Base-by-base conservation (phyloP, 2,797 vertebrate species). In the Chaunax sp. region DNA sequence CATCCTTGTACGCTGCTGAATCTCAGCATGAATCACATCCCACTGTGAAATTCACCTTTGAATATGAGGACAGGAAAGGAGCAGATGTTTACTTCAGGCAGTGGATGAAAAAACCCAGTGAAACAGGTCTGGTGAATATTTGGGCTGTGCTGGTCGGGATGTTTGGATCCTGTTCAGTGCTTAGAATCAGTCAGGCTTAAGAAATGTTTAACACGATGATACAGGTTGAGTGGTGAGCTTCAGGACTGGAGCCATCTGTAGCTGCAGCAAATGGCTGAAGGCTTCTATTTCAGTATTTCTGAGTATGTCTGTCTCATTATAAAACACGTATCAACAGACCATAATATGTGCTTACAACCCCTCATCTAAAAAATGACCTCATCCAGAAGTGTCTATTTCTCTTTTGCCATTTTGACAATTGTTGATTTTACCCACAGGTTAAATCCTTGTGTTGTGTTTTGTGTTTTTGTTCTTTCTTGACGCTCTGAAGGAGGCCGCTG, bases 401-500 rank as follows among this genome's bases (percentile, higher is more conserved):
- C 0, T 60, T n/a, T 14, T 13, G 2, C 7, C 22, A 22, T 45
- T 18, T 47, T 58, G 18, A 44, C 33, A 52, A 4, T 15, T 40
- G 1, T 33, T 49, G 33, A 30, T 44, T 16, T 26, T 35, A 10
- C 14, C n/a, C 49, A 23, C 9, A 56, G 19, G 41, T 47, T 23
- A 15, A 64, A 50, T 8, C 1, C 16, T 28, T 38, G 0, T 6
- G 28, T 7, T 47, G 6, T 60, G 0, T 38, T 4, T 22, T 61
- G 1, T 45, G 26, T 57, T 46, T 47, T 20, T 45, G 3, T 59
- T 65, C 9, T 35, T 61, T 53, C 56, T 59, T 65, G 4, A 8
- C 6, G 26, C 64, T 46, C 4, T 16, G 18, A 58, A 92, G 89
- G 87, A 20, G 73, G 86, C 33, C 86, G 89, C 13, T 95, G 91